These are phyloP conservation scores for Peucedramus taeniatus DNA, from an alignment of 2,113 vertebrate species.

Conservation along the genomic window DNA sequence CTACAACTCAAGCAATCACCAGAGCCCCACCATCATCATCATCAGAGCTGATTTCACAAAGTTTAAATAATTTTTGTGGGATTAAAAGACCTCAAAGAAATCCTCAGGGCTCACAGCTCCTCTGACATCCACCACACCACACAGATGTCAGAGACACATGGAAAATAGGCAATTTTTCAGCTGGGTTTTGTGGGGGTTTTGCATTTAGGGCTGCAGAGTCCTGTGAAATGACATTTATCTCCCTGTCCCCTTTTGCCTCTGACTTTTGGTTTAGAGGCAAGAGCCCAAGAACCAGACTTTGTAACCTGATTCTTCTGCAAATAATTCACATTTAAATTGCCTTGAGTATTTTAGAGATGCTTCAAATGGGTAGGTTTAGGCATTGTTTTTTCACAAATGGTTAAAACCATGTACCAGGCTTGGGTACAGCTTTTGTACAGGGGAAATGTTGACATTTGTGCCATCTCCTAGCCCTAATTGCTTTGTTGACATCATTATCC, in stretches of 20 bases:
- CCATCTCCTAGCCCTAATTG: not conserved
- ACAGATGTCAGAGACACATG: not conserved
- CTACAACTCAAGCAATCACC: not conserved
- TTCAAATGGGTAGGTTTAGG: not conserved
- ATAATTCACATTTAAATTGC: not conserved
- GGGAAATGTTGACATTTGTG: not conserved
- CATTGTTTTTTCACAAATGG: not conserved
- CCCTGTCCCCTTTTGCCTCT: not conserved
- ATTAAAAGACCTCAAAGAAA: not conserved
- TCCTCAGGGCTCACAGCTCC: not conserved
- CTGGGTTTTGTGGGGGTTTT: not conserved
- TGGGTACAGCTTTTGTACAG: not conserved
- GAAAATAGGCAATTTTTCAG: not conserved
- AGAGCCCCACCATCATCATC: accelerated
- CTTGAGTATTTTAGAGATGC: not conserved
- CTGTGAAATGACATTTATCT: not conserved
- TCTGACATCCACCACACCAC: not conserved
- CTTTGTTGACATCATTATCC: not conserved
- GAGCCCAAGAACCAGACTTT: not conserved
- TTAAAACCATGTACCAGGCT: not conserved
- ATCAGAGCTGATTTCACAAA: not conserved
- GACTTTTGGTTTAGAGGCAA: not conserved
- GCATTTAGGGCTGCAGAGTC: not conserved
- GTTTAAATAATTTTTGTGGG: not conserved
- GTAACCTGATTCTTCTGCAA: not conserved